A percentile compares a stretch with the other conserved stretches of the same genome.
These are phyloP conservation scores for Halcyon smyrnensis DNA, from an alignment of 2,797 vertebrate genomes.

Conservation along the genomic window DNA sequence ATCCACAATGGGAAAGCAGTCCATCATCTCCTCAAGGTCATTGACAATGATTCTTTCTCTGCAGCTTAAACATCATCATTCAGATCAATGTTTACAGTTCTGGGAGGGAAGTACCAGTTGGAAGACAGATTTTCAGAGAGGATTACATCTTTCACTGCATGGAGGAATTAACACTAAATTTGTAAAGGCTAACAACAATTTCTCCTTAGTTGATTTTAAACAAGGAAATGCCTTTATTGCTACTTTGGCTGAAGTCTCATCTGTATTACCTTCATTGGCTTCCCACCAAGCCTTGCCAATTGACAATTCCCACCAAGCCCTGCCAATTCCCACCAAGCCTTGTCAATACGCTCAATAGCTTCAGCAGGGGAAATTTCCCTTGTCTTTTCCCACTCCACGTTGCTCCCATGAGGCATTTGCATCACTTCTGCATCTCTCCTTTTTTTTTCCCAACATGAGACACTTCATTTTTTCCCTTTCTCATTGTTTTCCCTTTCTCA, in stretches of 20 bases:
- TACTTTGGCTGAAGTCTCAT: neutral
- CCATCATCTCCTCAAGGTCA: neutral
- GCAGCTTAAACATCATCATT: neutral
- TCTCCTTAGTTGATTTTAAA: neutral
- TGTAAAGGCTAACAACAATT: neutral
- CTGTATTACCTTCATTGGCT: neutral
- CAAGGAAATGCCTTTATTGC: neutral
- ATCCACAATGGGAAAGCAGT: neutral
- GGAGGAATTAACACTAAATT: rapidly evolving
- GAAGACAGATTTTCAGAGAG: neutral
- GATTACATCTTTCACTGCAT: neutral
- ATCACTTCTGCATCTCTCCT: neutral
- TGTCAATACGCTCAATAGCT: neutral
- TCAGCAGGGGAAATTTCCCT: neutral
- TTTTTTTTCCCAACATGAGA: neutral
- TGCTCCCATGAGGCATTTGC: neutral
- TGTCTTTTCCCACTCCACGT: neutral
- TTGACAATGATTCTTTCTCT: neutral
- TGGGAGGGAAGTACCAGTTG: neutral
- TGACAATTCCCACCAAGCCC: too few species aligned
- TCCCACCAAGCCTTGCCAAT: neutral
- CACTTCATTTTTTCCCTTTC: neutral
- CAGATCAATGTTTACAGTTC: neutral
- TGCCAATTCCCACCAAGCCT: too few species aligned
- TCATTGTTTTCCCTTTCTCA: neutral